Conservation (phyloP, 2,888 invertebrate genomes). For the Epinotia bilunana region DNA sequence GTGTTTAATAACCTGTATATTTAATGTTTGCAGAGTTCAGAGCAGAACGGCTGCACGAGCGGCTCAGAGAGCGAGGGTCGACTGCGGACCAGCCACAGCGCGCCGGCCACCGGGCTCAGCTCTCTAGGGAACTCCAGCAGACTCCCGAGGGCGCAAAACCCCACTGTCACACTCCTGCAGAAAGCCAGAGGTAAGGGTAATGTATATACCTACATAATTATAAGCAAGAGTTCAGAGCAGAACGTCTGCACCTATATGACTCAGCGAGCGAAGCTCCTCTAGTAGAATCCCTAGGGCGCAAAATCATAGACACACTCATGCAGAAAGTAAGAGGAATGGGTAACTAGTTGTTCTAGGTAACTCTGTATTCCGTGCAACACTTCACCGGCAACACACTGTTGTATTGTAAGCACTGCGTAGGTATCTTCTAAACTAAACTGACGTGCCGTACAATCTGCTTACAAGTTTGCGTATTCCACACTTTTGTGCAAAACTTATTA, state of each 20-base stretch:
- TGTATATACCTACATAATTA: neutral
- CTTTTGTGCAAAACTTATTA: no score
- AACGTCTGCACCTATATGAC: slow-evolving; percentile 63
- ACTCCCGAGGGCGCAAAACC: slow-evolving; percentile 92
- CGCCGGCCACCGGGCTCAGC: slow-evolving; percentile 85
- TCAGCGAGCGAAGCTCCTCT: slow-evolving; percentile 51
- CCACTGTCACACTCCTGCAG: slow-evolving; percentile 93
- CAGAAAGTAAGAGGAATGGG: slow-evolving; percentile 89
- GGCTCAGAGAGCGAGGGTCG: slow-evolving; percentile 77
- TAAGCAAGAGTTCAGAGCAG: slow-evolving; percentile 58
- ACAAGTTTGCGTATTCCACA: no score
- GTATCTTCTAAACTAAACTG: no score
- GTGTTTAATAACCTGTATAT: neutral
- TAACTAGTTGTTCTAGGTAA: no score
- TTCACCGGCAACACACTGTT: no score
- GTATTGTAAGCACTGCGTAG: no score
- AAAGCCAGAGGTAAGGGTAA: slow-evolving; percentile 91
- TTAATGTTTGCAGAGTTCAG: slow-evolving; percentile 49
- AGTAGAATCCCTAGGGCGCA: slow-evolving; percentile 90
- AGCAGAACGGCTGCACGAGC: slow-evolving; percentile 78
- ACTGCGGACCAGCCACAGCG: slow-evolving; percentile 85
- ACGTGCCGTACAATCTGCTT: no score
- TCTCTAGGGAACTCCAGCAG: slow-evolving; percentile 78
- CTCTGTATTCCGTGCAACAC: no score
- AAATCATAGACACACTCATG: slow-evolving; percentile 92